phyloP scores from a whole-genome alignment of 2,888 invertebrate species.

The Drosophila paracracens region DNA sequence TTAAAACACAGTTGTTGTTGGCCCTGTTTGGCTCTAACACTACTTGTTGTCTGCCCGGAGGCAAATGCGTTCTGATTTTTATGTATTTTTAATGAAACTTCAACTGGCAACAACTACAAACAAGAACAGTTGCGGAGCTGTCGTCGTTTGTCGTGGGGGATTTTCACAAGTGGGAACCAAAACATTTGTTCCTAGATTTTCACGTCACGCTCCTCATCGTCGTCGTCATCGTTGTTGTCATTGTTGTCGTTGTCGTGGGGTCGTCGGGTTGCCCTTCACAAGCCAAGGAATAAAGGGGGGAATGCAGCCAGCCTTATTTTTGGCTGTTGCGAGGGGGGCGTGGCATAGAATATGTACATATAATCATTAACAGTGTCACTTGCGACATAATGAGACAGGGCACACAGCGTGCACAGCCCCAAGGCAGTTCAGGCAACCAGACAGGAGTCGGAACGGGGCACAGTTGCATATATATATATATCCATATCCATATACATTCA shows the following conservation, averaged over 20 bases:
- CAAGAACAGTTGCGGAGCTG: slow-evolving; percentile 41
- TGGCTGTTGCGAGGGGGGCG: slow-evolving; percentile 26
- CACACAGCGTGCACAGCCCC: slow-evolving; percentile 57
- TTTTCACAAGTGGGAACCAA: slow-evolving; percentile 81
- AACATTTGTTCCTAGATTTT: slow-evolving; percentile 81
- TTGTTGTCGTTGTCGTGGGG: slow-evolving; percentile 27
- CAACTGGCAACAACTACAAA: slow-evolving; percentile 49
- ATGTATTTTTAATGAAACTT: slow-evolving; percentile 76
- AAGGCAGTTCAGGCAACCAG: slow-evolving; percentile 48
- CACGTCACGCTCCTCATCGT: slow-evolving; percentile 65
- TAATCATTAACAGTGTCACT: slow-evolving; percentile 84
- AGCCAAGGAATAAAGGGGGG: slow-evolving; percentile 39
- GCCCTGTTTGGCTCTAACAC: slow-evolving; percentile 14
- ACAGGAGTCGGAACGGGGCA: slow-evolving; percentile 36
- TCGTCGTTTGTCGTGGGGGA: slow-evolving; percentile 56
- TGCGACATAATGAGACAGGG: slow-evolving; percentile 83
- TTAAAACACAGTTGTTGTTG: slow-evolving; percentile 18
- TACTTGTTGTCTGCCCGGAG: slow-evolving; percentile 40
- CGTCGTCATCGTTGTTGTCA: slow-evolving; percentile 10
- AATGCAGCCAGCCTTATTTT: slow-evolving; percentile 11
- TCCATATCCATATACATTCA: neutral
- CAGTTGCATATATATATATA: slow-evolving; percentile 2
- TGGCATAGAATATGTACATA: slow-evolving; percentile 65
- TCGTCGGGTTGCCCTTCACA: slow-evolving; percentile 50
- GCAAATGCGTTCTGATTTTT: slow-evolving; percentile 68